Evolutionary conservation across 2,888 invertebrate genomes (phyloP), one percentile per base, ranked within the genome.

Genomic region (Aplocera efformata): DNA sequence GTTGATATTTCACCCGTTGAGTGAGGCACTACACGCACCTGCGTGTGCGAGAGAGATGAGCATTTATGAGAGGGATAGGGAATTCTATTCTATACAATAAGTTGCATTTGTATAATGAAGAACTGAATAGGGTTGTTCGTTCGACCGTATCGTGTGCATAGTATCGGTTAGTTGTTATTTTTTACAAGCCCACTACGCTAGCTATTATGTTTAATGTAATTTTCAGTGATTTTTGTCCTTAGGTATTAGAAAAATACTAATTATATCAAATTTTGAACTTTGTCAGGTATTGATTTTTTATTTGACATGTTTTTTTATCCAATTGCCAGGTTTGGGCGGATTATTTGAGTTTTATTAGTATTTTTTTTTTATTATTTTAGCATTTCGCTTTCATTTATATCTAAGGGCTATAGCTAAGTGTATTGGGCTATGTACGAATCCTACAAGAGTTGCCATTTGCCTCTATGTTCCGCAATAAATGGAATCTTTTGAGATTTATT

Each of bases 1-100:
- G 63, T 63, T 53, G 56, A 59, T 63, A 55, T 48, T 66, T 75
- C 83, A 85, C 85, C 85, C 82, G 84, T 85, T 84, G 83, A 86
- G 83, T 84, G 82, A 83, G 79, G 79, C 84, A 84, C 84, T 23
- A 25, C 29, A 27, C 51, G 58, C 60, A 53, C 41, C 41, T 46
- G 5, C 13, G 13, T 39, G 47, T 45, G 46, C 40, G 40, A 36
- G 60, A 68, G 65, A 64, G 63, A 61, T 60, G 67, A 76, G 80
- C 81, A 81, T 81, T 81, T 80, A 80, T 72, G 65, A 66, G 55
- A 52, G 58, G 67, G 62, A 43, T 51, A 48, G 63, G 50, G 67
- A 70, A 70, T 70, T 72, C 53, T 72, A 72, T 70, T 67, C 61
- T 71, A 62, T 61, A 61, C 57, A 61, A 67, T 17, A 17, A 17